Percentiles rank a stretch among this genome's conserved stretches.
Evolutionary conservation across 1,140 invertebrate genomes (phyloP).

Genomic region (Bombus turneri): DNA sequence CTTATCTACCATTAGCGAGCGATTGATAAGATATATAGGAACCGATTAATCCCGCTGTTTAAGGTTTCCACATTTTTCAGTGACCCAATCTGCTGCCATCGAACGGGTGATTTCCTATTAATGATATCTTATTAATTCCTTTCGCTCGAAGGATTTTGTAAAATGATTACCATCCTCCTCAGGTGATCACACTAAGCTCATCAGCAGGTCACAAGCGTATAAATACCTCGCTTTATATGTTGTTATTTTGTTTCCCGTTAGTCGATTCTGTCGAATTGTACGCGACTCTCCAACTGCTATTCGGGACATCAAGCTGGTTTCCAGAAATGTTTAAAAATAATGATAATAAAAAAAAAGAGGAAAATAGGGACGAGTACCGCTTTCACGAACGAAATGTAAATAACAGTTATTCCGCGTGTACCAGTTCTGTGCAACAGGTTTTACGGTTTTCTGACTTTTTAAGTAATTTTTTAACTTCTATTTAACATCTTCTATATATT

Average conservation of each 20-base stretch:
- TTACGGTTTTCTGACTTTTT: background rate
- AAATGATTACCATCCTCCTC: background rate
- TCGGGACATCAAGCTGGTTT: background rate
- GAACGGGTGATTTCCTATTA: background rate
- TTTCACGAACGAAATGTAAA: background rate
- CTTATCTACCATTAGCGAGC: constrained; percentile 36
- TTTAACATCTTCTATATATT: background rate
- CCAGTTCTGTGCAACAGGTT: background rate
- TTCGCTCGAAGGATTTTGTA: background rate
- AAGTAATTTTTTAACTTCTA: background rate
- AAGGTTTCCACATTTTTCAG: constrained; percentile 5
- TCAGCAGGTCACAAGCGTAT: background rate
- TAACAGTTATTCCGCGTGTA: constrained; percentile 1
- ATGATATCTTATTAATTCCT: background rate
- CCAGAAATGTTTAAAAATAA: background rate
- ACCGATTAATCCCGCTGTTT: background rate
- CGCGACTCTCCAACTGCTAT: too few species aligned
- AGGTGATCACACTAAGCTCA: background rate
- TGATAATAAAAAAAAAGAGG: background rate
- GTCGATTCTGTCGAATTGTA: background rate
- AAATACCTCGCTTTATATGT: background rate
- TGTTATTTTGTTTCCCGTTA: constrained; percentile 13
- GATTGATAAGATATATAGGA: constrained; percentile 39
- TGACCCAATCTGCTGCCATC: background rate
- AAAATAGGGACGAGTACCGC: background rate